Percentiles rank a stretch among this genome's conserved stretches.
Evolutionary conservation across 2,797 vertebrate species (phyloP).

Genomic region (Chaunax sp.): DNA sequence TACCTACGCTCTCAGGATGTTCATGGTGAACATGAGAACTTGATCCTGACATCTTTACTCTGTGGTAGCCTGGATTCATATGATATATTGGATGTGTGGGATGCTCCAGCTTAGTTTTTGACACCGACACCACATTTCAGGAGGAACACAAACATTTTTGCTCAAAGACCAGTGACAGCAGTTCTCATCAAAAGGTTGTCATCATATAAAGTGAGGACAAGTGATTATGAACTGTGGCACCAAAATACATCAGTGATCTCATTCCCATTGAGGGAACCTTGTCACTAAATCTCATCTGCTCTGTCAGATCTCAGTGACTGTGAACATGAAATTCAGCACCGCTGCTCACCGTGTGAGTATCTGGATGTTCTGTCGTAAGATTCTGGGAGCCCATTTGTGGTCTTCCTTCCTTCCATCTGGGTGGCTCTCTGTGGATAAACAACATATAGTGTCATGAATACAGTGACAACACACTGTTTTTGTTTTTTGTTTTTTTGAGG

Average conservation of each 20-base stretch:
- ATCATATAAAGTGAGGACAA: conserved; percentile 28
- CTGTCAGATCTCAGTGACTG: conserved; percentile 29
- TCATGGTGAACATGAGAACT: conserved; percentile 14
- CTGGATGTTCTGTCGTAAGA: conserved; percentile 42
- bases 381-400: conserved; percentile 47
- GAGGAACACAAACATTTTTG: background rate
- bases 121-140: background rate
- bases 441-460: conserved; percentile 4
- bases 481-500: too few relatives aligned
- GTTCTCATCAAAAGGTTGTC: background rate
- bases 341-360: conserved; percentile 71
- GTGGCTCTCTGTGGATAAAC: conserved; percentile 49
- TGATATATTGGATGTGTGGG: background rate
- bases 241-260: conserved; percentile 41
- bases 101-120: background rate
- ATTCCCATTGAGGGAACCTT: conserved; percentile 19
- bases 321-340: conserved; percentile 37
- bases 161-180: background rate
- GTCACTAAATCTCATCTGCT: conserved; percentile 11
- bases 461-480: conserved; percentile 1
- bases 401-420: conserved; percentile 50
- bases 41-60: conserved; percentile 26
- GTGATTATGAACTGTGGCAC: conserved; percentile 25
- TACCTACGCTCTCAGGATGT: conserved; percentile 42
- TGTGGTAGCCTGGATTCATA: conserved; percentile 36